Evolutionary conservation across 1,140 invertebrate genomes (phyloP), one percentile per base, ranked within the genome.

Genomic region (Lycorma delicatula): DNA sequence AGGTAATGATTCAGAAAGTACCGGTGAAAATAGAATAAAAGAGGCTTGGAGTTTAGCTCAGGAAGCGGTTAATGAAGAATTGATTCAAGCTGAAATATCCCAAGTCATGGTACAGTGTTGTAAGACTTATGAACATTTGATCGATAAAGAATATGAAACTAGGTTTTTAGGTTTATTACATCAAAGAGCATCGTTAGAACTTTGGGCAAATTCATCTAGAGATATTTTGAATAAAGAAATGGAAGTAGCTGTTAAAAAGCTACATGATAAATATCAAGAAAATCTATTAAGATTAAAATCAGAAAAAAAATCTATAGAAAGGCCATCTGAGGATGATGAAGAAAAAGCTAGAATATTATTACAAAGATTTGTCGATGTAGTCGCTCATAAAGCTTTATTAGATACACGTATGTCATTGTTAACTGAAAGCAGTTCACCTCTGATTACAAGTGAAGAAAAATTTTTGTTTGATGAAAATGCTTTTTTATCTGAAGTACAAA

Each of bases 351-450:
- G 76, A 34, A 75, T 75, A 25, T 67, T 84, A n/a, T 66, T 89
- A 58, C 72, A 75, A 20, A 81, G 86, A 67, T 85, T 86, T 66
- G 83, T 84, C 20, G 85, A 87, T 68, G 77, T 87, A 38, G 76
- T 87, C 31, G 85, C 85, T 26, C 84, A 87, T 57, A 87, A 88
- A 68, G 84, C 85, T 31, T 72, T 89, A 28, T 78, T 88, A 22
- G 85, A 88, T 70, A 83, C 85, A 27, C 77, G 84, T 60, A 79
- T 86, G 56, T 73, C 75, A 16, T 77, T 85, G 29, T 68, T 86
- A 28, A 75, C 73, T 59, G 77, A 60, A 23, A 29, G 25, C 3
- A 61, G 63, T 44, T 25, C 50, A 3, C 55, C 60, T 27, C 13
- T 26, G 28, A 56, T 51, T 28, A 61, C 66, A 63, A 53, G 66